These are phyloP conservation scores for Bergia puertoricense DNA, from an alignment of 92 coral and sea anemone species.

Conservation along the genomic window DNA sequence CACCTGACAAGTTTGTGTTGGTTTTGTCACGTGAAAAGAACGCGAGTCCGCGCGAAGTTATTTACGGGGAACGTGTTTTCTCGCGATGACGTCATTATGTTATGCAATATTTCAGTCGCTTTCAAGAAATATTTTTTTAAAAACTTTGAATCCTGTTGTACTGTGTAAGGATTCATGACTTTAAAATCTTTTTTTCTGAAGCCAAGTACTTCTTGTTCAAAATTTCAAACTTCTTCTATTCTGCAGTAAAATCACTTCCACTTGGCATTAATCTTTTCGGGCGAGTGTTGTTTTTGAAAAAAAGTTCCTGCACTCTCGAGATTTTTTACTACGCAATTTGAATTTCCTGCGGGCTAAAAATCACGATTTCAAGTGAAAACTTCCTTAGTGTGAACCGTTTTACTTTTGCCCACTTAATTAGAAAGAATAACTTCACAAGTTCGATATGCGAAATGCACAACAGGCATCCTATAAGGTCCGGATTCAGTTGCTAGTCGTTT, in stretches of 20 bases:
- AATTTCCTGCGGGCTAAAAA: neutral
- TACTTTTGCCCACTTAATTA: too few species aligned
- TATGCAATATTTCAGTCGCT: neutral
- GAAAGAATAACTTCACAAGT: too few species aligned
- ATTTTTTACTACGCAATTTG: too few species aligned
- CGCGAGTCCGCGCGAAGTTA: neutral
- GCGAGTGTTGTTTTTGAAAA: too few species aligned
- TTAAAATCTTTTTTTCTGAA: neutral
- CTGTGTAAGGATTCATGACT: too few species aligned
- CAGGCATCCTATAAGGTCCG: too few species aligned
- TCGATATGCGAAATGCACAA: too few species aligned
- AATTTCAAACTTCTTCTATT: neutral
- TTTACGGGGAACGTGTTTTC: neutral
- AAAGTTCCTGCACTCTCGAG: too few species aligned
- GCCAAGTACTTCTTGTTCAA: neutral
- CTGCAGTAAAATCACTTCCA: neutral
- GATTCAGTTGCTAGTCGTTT: too few species aligned
- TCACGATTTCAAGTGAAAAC: neutral
- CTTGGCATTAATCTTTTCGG: neutral
- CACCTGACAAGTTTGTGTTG: constrained; percentile 23
- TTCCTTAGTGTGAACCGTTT: too few species aligned
- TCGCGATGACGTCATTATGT: neutral
- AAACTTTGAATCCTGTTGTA: too few species aligned
- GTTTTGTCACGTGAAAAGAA: constrained; percentile 12
- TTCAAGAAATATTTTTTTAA: too few species aligned